Conservation (phyloP, 1,140 invertebrate genomes). For the Caenorhabditis latens region DNA sequence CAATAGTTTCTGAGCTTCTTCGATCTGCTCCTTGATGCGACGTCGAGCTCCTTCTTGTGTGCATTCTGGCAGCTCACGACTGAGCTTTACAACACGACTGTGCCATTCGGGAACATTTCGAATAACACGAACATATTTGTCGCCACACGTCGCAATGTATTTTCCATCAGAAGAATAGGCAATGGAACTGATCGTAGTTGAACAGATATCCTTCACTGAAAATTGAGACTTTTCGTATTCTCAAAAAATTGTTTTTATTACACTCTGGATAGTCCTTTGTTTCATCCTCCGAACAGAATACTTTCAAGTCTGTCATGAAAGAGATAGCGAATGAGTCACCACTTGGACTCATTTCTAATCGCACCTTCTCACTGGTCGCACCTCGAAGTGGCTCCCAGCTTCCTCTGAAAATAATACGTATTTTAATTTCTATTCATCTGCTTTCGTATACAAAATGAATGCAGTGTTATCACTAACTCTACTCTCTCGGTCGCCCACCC, state of each 20-base stretch:
- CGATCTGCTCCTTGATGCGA: slow-evolving; percentile 41
- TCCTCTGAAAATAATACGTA: slow-evolving; percentile 51
- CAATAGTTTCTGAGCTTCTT: slow-evolving; percentile 24
- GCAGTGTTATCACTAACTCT: not conserved
- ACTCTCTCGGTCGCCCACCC: not conserved
- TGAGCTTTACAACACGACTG: slow-evolving; percentile 82
- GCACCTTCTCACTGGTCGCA: slow-evolving; percentile 50
- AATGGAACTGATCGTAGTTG: slow-evolving; percentile 83
- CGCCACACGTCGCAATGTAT: slow-evolving; percentile 84
- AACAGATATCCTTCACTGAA: slow-evolving; percentile 76
- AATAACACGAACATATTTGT: slow-evolving; percentile 85
- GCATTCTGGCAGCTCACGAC: not conserved
- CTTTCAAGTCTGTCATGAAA: slow-evolving; percentile 38
- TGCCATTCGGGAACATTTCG: slow-evolving; percentile 86
- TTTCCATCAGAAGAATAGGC: slow-evolving; percentile 84
- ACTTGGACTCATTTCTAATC: slow-evolving; percentile 60
- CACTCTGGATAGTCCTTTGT: slow-evolving; percentile 46
- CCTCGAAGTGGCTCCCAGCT: slow-evolving; percentile 55
- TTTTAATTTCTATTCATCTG: not conserved
- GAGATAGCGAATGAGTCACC: slow-evolving; percentile 63
- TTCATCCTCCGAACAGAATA: slow-evolving; percentile 54
- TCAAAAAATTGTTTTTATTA: not conserved
- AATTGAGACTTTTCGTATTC: not conserved
- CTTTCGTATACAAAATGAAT: not conserved
- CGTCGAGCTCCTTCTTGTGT: slow-evolving; percentile 33